Base-by-base conservation (phyloP, 2,888 invertebrate species). In the Dichetophora obliterata region DNA sequence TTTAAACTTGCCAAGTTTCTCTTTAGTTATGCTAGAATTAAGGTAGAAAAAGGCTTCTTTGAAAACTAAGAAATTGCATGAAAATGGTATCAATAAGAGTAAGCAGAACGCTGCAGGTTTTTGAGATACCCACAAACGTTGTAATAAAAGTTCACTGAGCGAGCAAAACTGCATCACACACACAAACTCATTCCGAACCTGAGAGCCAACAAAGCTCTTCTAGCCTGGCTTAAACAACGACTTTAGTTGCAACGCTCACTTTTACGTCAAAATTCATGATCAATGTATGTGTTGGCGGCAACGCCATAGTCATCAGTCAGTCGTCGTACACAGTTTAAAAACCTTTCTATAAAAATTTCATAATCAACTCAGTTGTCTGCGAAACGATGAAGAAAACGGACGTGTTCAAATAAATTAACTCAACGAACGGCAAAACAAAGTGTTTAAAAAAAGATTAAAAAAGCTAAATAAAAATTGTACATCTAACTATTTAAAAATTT, bases 291-390 rank as follows among this genome's bases (percentile, higher is more conserved):
- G 61, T 43, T 72, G 24, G 19, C 48, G 24, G 19, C 48, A 43
- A 27, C 11, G 24, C 16, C n/a, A 19, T 14, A 48, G 31, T 31
- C 31, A 5, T 5, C 31, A 31, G 31, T 31, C 31, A 31, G 27
- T 65, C 77, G 78, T 76, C 77, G 82, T 82, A 79, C 81, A 77
- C 81, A 77, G 83, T 80, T 82, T 83, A 82, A 82, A 84, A 86
- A 85, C 85, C 83, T 85, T 85, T 86, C 84, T 82, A 86, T 84
- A 85, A 84, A 59, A 84, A 83, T 84, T 87, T 84, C 80, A 82
- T 83, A 85, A 85, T 82, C 82, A 82, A 83, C 82, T 87, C 84
- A 86, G 86, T 87, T 87, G 86, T 84, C 84, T 86, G 83, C 83
- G 85, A 84, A 86, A 82, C 87, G 85, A 84, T 85, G 84, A 82